Base-by-base conservation (phyloP, 2,888 invertebrate species). In the Galeopsomyia nigrocyanea region DNA sequence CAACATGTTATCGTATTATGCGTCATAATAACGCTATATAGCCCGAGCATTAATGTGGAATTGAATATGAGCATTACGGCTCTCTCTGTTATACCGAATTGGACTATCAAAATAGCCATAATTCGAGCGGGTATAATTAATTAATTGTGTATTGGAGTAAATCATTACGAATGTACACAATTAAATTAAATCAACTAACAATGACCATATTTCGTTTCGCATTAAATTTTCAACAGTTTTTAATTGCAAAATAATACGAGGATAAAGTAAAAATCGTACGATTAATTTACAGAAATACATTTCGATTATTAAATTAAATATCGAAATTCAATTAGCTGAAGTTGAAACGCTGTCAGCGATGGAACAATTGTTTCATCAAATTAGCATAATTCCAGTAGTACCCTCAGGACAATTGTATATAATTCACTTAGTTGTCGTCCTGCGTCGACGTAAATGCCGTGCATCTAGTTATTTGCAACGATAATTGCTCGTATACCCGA, bases 301-400 rank as follows among this genome's bases (percentile, higher is more conserved):
- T 31, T 31, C 7, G 3, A 13, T 39, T 39, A 10, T 39, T 39
- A 7, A 39, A 13, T 39, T 39, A 39, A 39, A 5, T 13, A 39
- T 39, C 13, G 10, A 9, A 9, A 10, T 13, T 39, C n/a, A 7
- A 39, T 39, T 39, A 9, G 7, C 13, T 13, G 39, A 39, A 39
- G 39, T 39, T 39, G 5, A 1, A 9, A 22, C 13, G n/a, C 60
- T 47, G 60, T 61, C 21, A 49, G 26, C 19, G 0, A 19, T 26
- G 9, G 16, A 16, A 6, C 53, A 47, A 68, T 68, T 68, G 47
- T 68, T 61, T 62, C 26, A 62, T 62, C 62, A 19, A 68, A 68
- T 68, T 62, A 68, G 56, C 56, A 62, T 62, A 56, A 62, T n/a
- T 68, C 19, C n/a, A 46, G 47, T 62, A n/a, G 10, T 31, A n/a